phyloP scores from a whole-genome alignment of 2,888 invertebrate species.

The Drosophila mayaguana region DNA sequence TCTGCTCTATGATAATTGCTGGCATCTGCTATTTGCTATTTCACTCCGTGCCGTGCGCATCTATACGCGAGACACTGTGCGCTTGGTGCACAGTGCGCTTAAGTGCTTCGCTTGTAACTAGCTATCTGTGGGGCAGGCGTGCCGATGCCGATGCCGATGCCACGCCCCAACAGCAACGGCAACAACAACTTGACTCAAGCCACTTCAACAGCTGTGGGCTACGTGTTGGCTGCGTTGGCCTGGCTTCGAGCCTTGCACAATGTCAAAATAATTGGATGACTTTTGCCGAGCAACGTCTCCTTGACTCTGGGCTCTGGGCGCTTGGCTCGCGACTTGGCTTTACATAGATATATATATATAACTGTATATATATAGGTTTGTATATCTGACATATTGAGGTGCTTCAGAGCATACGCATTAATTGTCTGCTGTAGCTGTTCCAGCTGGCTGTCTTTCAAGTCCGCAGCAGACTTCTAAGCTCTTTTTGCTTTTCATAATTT shows the following conservation, averaged over 20 bases:
- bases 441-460: not conserved
- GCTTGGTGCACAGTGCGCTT: constrained; percentile 35
- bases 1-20: constrained; percentile 36
- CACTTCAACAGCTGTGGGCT: constrained; percentile 55
- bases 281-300: constrained; percentile 39
- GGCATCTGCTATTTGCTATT: constrained; percentile 15
- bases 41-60: constrained; percentile 4
- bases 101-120: constrained; percentile 71
- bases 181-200: constrained; percentile 23
- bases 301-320: constrained; percentile 15
- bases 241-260: constrained; percentile 46
- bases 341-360: not conserved
- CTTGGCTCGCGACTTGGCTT: constrained; percentile 24
- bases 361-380: not conserved
- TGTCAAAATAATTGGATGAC: constrained; percentile 80
- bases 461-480: not conserved
- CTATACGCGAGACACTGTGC: constrained; percentile 51
- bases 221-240: constrained; percentile 15
- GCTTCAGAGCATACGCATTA: constrained; percentile 70
- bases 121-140: constrained; percentile 71
- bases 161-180: constrained; percentile 56
- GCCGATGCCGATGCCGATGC: constrained; percentile 47
- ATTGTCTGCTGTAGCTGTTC: constrained; percentile 40
- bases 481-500: not conserved
- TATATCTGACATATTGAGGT: constrained; percentile 54